Evolutionary conservation across 2,113 vertebrate species (phyloP).

Genomic region (Puntigrus tetrazona): DNA sequence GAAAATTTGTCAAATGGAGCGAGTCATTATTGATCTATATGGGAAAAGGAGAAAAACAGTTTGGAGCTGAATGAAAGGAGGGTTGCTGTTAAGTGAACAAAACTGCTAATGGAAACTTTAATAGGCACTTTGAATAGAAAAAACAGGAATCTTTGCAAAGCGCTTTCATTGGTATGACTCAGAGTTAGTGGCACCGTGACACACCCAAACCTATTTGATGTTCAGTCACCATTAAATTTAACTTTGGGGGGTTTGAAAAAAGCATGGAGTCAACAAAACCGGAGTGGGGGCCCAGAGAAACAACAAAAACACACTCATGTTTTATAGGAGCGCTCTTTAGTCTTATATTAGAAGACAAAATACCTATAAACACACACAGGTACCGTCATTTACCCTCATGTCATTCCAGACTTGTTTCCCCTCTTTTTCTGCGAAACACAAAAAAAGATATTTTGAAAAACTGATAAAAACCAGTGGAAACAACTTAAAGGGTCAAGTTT

Average conservation of each 20-base stretch:
- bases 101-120: constrained; percentile 41
- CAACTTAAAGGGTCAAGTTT: too few species aligned
- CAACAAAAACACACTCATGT: background rate
- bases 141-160: constrained; percentile 36
- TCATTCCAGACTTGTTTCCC: background rate
- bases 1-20: background rate
- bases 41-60: background rate
- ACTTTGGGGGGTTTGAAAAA: background rate
- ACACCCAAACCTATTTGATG: constrained; percentile 44
- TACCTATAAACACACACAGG: background rate
- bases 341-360: background rate
- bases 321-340: constrained; percentile 5
- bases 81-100: constrained; percentile 13
- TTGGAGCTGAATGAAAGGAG: constrained; percentile 28
- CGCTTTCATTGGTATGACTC: constrained; percentile 22
- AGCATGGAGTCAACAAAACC: background rate
- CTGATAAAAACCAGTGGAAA: background rate
- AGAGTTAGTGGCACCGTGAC: constrained; percentile 32
- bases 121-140: constrained; percentile 42
- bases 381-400: background rate
- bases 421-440: background rate
- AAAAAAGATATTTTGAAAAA: background rate
- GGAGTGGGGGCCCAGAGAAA: background rate
- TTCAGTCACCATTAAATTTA: constrained; percentile 2
- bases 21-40: background rate